Percentiles rank a stretch among this genome's conserved stretches.
Conservation (phyloP, 2,888 invertebrate genomes). For the Caenorhabditis panamensis region DNA sequence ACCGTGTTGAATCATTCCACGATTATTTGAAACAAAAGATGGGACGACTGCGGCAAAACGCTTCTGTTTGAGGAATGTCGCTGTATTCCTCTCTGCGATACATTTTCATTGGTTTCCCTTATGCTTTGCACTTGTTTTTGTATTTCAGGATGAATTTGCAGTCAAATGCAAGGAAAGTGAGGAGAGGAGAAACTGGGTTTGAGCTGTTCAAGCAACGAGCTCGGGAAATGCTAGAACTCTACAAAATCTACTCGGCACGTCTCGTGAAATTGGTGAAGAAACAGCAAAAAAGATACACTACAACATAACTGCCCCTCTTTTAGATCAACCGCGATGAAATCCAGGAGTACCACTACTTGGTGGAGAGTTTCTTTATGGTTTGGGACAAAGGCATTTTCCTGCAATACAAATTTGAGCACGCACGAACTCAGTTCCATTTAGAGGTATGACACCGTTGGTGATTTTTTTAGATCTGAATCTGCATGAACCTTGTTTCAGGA, state of each 20-base stretch:
- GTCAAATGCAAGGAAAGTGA: neutral
- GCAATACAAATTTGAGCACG: constrained; percentile 1
- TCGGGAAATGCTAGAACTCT: neutral
- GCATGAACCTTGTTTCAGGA: neutral
- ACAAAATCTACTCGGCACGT: constrained; percentile 6
- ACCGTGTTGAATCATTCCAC: neutral
- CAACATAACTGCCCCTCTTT: neutral
- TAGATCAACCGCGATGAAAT: neutral
- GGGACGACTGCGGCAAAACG: neutral
- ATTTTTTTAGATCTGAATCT: too few relatives aligned
- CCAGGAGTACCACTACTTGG: constrained; percentile 3
- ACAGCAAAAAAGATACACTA: too few relatives aligned
- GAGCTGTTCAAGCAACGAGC: neutral
- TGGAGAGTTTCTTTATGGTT: neutral
- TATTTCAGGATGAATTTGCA: too few relatives aligned
- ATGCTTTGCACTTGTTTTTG: too few relatives aligned
- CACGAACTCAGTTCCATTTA: neutral
- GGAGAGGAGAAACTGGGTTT: neutral
- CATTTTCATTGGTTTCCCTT: too few relatives aligned
- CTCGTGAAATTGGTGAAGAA: neutral
- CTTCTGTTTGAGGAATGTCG: neutral
- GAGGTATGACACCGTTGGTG: neutral
- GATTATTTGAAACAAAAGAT: neutral
- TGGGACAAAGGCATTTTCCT: neutral
- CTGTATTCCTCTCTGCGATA: too few relatives aligned